Evolutionary conservation across 2,888 invertebrate species (phyloP).

Genomic region (Drosophila eohydei): DNA sequence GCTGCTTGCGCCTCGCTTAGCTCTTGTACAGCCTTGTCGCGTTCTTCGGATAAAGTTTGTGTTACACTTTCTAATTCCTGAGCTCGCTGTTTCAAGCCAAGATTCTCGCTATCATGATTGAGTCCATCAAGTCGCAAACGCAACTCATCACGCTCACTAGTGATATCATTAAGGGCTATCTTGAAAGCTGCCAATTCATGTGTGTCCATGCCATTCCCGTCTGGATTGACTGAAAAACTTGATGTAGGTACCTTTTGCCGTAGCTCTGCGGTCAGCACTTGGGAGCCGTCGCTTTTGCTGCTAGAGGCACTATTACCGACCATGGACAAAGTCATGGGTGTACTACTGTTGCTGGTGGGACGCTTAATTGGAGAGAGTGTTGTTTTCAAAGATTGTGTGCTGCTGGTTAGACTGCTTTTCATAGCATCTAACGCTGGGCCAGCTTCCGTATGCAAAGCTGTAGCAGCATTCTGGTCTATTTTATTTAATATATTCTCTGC

Average conservation of each 20-base stretch:
- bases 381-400: conserved; percentile 73
- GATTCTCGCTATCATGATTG: conserved; percentile 74
- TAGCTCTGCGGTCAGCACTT: conserved; percentile 49
- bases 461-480: conserved; percentile 90
- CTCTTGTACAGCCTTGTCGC: conserved; percentile 71
- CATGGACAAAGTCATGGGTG: conserved; percentile 44
- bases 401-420: conserved; percentile 68
- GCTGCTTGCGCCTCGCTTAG: conserved; percentile 61
- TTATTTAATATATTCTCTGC: conserved; percentile 91
- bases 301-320: conserved; percentile 51
- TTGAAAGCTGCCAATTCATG: conserved; percentile 81
- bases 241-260: conserved; percentile 53
- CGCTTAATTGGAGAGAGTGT: conserved; percentile 66
- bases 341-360: conserved; percentile 25
- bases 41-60: conserved; percentile 69
- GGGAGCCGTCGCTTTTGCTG: conserved; percentile 54
- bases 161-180: conserved; percentile 80
- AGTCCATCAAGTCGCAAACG: conserved; percentile 68
- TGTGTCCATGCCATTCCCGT: conserved; percentile 49
- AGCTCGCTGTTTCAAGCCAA: conserved; percentile 63
- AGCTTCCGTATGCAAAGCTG: conserved; percentile 85
- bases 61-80: conserved; percentile 72
- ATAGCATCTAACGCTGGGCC: conserved; percentile 43
- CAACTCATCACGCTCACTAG: conserved; percentile 80
- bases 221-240: conserved; percentile 47